phyloP scores from a whole-genome alignment of 1,140 invertebrate species.

The Aporrectodea caliginosa region DNA sequence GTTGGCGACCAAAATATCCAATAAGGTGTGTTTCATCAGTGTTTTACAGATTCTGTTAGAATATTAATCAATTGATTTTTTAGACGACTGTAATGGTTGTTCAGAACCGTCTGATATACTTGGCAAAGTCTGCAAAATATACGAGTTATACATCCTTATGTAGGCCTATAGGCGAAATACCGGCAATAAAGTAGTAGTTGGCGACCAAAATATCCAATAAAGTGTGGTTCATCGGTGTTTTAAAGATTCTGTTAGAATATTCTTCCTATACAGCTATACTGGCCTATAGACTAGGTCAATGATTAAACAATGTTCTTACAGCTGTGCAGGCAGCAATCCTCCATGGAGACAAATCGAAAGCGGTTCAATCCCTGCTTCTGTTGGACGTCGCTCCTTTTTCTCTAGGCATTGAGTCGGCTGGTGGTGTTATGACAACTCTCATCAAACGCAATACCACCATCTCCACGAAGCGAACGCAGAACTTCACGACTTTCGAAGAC shows the following conservation, averaged over 20 bases:
- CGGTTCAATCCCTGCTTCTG: slow-evolving; percentile 17
- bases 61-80: too few species aligned
- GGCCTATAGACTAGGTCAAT: neutral
- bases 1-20: too few species aligned
- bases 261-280: neutral
- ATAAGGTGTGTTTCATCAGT: too few species aligned
- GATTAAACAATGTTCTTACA: slow-evolving; percentile 46
- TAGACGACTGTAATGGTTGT: too few species aligned
- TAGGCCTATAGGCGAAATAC: too few species aligned
- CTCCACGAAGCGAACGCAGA: slow-evolving; percentile 90
- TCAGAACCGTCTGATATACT: too few species aligned
- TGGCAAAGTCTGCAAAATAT: too few species aligned
- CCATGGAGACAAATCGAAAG: slow-evolving; percentile 22
- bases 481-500: slow-evolving; percentile 92
- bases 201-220: too few species aligned
- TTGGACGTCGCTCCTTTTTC: slow-evolving; percentile 33
- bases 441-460: slow-evolving; percentile 95
- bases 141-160: too few species aligned
- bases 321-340: slow-evolving; percentile 59
- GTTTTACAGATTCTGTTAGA: too few species aligned
- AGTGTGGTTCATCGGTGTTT: neutral
- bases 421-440: slow-evolving; percentile 90
- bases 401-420: slow-evolving; percentile 59
- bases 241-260: neutral
- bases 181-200: too few species aligned